Evolutionary conservation across 2,113 vertebrate genomes (phyloP), one percentile per base, ranked within the genome.

Genomic region (Siphamia tubifer): DNA sequence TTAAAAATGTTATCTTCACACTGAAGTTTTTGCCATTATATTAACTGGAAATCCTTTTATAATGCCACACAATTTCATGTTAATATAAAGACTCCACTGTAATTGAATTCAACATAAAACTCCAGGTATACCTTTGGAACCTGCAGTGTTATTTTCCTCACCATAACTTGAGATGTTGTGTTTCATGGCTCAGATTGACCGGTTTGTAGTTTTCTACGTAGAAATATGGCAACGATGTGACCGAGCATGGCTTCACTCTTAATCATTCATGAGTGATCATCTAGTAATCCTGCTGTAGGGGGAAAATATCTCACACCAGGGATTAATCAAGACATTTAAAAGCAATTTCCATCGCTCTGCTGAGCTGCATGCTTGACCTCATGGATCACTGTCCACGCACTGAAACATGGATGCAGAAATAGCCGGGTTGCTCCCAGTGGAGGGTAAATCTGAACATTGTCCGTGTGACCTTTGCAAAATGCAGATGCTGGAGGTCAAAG

Each of bases 321-420:
- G 48, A 78, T 65, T 71, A 80, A 78, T 86, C 66, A 69, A 51
- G 19, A 1, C 63, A 38, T 73, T 81, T 67, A 63, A 72, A 86
- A 81, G 40, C 31, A 63, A 58, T 66, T 80, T n/a, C 42, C 35
- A 6, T 49, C 40, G 6, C 40, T 60, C 32, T 4, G 16, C 54
- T 34, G 55, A 54, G 45, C 73, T 19, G 38, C 44, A 16, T 3
- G 19, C 51, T 39, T 73, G 63, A 79, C 71, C 28, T 55, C 36
- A n/a, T 55, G 51, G 49, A 62, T 76, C 39, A 54, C 25, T 34
- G 9, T 23, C 52, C 32, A 6, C 16, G 13, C 9, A 1, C 15
- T 12, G 31, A 40, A 38, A 57, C 44, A 21, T 0, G 4, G 39
- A 9, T 19, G 47, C 28, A 47, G 36, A 34, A 57, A 32, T 21